A percentile compares a stretch with the other conserved stretches of the same genome.
These are phyloP conservation scores for Epizoanthus scotinus DNA, from an alignment of 92 coral and sea anemone species.

Conservation along the genomic window DNA sequence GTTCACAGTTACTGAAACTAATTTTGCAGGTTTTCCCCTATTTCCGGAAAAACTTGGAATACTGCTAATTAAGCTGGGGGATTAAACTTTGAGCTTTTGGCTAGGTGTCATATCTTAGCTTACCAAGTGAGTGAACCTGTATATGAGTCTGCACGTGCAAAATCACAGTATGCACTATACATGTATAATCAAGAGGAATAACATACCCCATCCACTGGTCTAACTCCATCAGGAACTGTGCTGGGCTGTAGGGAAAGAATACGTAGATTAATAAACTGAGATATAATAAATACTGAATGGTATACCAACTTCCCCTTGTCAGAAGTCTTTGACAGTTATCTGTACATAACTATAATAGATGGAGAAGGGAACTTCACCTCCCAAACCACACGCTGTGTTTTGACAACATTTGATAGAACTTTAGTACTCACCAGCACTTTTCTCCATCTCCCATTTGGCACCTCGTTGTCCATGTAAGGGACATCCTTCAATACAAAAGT, in stretches of 20 bases:
- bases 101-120: no score
- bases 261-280: background rate
- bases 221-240: constrained; percentile 37
- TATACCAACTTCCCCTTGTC: background rate
- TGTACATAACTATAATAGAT: no score
- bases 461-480: background rate
- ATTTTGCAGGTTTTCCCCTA: no score
- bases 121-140: no score
- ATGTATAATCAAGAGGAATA: no score
- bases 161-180: no score
- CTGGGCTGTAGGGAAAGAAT: constrained; percentile 30
- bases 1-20: no score
- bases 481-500: constrained; percentile 9
- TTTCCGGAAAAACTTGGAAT: no score
- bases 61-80: no score
- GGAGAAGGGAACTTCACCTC: background rate
- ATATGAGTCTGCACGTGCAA: no score
- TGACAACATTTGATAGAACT: background rate
- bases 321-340: background rate
- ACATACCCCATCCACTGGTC: constrained; percentile 41
- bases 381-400: background rate
- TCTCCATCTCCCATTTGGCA: constrained; percentile 34
- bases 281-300: background rate
- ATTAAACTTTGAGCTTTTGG: no score
- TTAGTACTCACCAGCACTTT: constrained; percentile 28